These are phyloP conservation scores for Bombus pyrosoma DNA, from an alignment of 1,140 invertebrate species.

Conservation along the genomic window DNA sequence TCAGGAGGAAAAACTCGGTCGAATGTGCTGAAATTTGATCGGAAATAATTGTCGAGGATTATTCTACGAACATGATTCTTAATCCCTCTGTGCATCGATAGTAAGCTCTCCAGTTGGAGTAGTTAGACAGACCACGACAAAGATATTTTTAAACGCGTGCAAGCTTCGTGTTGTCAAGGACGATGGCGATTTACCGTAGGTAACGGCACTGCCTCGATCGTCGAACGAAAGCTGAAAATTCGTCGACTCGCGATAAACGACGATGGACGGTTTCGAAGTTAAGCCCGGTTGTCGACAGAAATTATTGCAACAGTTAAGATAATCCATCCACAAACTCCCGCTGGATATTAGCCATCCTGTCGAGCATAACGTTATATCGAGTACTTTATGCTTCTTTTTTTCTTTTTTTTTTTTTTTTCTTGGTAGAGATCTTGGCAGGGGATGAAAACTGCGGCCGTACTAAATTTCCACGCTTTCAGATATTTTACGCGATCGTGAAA, in stretches of 20 bases:
- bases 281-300: slow-evolving; percentile 37
- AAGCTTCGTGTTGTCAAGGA: background rate
- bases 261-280: slow-evolving; percentile 10
- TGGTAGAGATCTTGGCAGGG: background rate
- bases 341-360: slow-evolving; percentile 7
- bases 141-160: slow-evolving; percentile 5
- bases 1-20: background rate
- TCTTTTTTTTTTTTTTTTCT: no score
- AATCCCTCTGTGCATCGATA: background rate
- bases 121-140: background rate
- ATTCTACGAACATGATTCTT: background rate
- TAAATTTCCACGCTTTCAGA: background rate
- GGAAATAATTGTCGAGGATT: slow-evolving; percentile 3
- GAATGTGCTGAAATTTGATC: background rate
- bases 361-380: background rate
- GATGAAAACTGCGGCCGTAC: background rate
- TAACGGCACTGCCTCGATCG: background rate
- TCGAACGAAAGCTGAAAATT: slow-evolving; percentile 9
- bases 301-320: slow-evolving; percentile 52
- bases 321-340: slow-evolving; percentile 50
- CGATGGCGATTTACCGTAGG: background rate
- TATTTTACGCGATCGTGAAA: background rate
- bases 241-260: slow-evolving; percentile 55
- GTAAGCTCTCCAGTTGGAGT: background rate
- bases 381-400: background rate